phyloP scores from a whole-genome alignment of 2,888 invertebrate genomes.

The Dryobotodes eremita region DNA sequence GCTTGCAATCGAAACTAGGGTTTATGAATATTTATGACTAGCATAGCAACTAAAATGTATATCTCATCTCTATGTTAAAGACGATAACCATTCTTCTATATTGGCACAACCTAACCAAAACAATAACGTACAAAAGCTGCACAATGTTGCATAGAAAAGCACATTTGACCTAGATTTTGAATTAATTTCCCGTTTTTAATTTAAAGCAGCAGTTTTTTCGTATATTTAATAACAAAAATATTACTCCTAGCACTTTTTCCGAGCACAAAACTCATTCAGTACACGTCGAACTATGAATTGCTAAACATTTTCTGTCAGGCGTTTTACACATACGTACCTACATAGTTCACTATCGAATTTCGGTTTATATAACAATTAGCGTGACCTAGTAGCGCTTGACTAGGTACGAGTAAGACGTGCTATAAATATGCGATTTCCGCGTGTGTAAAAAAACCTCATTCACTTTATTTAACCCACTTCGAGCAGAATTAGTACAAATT shows the following conservation, averaged over 20 bases:
- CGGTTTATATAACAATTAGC: too few relatives aligned
- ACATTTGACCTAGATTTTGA: background rate
- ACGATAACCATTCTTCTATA: background rate
- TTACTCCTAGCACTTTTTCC: too few relatives aligned
- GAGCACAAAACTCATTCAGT: background rate
- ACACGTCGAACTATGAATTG: background rate
- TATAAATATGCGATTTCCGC: background rate
- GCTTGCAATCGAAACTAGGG: slow-evolving; percentile 17
- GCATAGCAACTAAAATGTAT: background rate
- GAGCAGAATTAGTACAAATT: background rate
- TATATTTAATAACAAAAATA: background rate
- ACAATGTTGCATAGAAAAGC: background rate
- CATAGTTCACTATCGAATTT: background rate
- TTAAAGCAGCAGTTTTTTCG: background rate
- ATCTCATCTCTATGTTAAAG: background rate
- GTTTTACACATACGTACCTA: background rate
- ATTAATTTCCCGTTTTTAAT: background rate
- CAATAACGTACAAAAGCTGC: background rate
- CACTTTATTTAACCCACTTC: background rate
- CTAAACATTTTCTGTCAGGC: background rate
- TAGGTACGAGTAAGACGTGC: background rate
- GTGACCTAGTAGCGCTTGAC: background rate
- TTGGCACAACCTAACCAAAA: background rate
- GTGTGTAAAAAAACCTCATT: background rate
- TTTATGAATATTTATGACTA: slow-evolving; percentile 44